A percentile compares a stretch with the other conserved stretches of the same genome.
Evolutionary conservation across 2,113 vertebrate species (phyloP).

Genomic region (Cynocephalus volans): DNA sequence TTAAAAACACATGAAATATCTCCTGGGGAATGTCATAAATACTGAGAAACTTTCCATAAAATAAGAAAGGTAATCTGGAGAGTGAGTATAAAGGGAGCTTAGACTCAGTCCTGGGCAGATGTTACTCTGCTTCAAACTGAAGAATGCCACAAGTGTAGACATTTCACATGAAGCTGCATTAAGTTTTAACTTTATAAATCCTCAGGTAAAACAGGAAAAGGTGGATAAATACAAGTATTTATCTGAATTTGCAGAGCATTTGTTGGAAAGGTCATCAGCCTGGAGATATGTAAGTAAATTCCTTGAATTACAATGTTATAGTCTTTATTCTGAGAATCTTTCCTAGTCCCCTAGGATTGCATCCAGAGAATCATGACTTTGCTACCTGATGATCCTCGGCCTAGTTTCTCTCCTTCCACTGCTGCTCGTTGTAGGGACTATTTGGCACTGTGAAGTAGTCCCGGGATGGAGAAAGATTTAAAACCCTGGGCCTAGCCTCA

Average conservation of each 20-base stretch:
- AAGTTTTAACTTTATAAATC: slow-evolving; percentile 26
- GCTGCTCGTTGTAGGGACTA: not conserved
- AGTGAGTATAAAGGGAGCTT: not conserved
- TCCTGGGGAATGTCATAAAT: not conserved
- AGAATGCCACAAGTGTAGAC: not conserved
- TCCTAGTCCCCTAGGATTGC: not conserved
- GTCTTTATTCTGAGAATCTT: not conserved
- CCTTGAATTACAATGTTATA: not conserved
- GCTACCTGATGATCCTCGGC: not conserved
- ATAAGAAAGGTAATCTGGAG: slow-evolving; percentile 20
- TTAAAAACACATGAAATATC: slow-evolving; percentile 14
- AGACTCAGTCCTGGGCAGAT: not conserved
- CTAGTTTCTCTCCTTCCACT: not conserved
- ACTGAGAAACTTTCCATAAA: not conserved
- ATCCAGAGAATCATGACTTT: not conserved
- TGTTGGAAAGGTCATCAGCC: not conserved
- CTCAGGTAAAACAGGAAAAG: not conserved
- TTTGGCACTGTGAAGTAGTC: not conserved
- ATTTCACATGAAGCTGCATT: not conserved
- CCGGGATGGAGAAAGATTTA: not conserved
- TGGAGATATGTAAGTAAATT: slow-evolving; percentile 38
- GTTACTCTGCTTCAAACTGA: slow-evolving; percentile 48
- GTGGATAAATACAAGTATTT: not conserved
- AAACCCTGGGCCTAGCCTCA: not conserved
- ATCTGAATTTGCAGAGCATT: slow-evolving; percentile 10